Base-by-base conservation (phyloP, 2,113 vertebrate species). In the Chloropsis cyanopogon region DNA sequence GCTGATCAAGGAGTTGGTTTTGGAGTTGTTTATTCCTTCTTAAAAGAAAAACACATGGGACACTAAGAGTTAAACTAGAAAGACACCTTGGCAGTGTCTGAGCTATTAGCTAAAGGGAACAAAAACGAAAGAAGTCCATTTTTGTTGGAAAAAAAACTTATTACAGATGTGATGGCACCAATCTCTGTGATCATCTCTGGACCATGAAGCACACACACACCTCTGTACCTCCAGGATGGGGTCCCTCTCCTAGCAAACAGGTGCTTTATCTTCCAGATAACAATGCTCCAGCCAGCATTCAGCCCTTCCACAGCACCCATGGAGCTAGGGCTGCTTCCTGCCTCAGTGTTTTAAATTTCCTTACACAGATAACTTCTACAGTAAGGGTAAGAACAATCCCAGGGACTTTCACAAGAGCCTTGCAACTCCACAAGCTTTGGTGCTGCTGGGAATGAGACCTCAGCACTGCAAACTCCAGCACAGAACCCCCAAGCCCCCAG, bases 381-480 rank as follows among this genome's bases (percentile, higher is more conserved):
- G 11, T 2, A 37, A 26, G 19, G 19, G 47, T 6, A n/a, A 61
- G 35, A 81, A 65, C 8, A 14, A 60, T 7, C 37, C 31, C 49
- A 2, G 39, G 37, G 39, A 49, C 20, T 71, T 90, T 28, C 11
- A 14, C 14, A 64, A 72, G 31, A 76, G 50, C 41, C 31, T 16
- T 3, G 2, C 44, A 72, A 80, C 42, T 57, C 64, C 65, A 89
- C 16, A 25, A 41, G 33, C 29, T 59, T 53, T 7, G 8, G 24
- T 49, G 46, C 41, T 53, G 37, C 25, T 8, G 2, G 15, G 41
- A 86, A 29, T 0, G 0, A 90, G 49, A 47, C 21, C 26, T 9
- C 52, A 88, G 53, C 53, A 37, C 16, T 6, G 11, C 21, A 24
- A 76, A 60, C 18, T 37, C 41, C 42, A 61, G 49, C 57, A 49